Percentiles rank a stretch among this genome's conserved stretches.
Conservation (phyloP, 2,113 vertebrate species). For the Syrrhaptes paradoxus region DNA sequence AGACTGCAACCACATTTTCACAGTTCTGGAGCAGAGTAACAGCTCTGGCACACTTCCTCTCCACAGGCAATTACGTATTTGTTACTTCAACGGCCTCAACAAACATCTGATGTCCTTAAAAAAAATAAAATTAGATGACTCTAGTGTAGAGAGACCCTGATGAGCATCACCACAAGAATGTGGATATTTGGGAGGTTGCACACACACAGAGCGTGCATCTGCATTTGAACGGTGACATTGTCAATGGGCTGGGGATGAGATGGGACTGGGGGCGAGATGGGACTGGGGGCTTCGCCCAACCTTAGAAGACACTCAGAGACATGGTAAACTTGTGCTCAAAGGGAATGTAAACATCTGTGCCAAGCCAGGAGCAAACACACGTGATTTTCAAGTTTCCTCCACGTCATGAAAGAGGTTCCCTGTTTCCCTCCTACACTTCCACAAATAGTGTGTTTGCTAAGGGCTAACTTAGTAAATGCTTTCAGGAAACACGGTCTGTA, state of each 20-base stretch:
- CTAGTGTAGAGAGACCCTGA: not conserved
- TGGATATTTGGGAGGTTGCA: accelerated
- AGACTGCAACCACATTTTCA: not conserved
- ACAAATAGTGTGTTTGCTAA: not conserved
- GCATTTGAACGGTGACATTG: not conserved
- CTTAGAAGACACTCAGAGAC: too few relatives aligned
- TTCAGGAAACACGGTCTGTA: not conserved
- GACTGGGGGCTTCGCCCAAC: not conserved
- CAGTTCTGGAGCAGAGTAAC: not conserved
- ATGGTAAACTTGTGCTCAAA: not conserved
- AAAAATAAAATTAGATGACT: not conserved
- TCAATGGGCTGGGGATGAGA: not conserved
- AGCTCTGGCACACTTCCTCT: not conserved
- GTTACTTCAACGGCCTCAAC: not conserved
- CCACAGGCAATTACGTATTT: not conserved
- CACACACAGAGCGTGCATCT: accelerated
- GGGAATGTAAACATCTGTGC: not conserved
- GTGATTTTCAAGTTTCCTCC: not conserved
- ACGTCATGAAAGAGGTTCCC: not conserved
- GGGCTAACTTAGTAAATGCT: not conserved
- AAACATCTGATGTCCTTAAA: not conserved
- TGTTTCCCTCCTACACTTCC: not conserved
- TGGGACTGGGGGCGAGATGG: not conserved
- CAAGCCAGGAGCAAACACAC: not conserved
- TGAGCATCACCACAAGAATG: not conserved